Evolutionary conservation across 2,113 vertebrate genomes (phyloP), one percentile per base, ranked within the genome.

Genomic region (Macquaria ambigua): DNA sequence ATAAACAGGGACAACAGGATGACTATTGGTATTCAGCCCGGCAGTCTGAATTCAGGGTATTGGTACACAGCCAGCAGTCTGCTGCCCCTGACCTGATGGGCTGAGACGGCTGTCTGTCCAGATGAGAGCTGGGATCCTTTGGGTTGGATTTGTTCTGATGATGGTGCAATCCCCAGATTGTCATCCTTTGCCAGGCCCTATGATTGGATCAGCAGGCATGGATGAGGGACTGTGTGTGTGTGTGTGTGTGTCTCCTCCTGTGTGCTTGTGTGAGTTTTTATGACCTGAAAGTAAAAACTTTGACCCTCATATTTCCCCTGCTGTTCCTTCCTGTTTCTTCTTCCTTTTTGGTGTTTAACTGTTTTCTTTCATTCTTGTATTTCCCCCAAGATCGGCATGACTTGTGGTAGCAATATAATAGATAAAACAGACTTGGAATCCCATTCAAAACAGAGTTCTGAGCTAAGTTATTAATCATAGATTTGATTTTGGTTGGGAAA

Each of bases 111-210:
- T 84, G 84, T 86, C 52, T 73, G 87, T 82, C 76, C 81, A 74
- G 28, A 85, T 80, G 72, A 90, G 77, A 79, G 72, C 79, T 46
- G 18, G 68, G 25, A 86, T 89, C 76, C 84, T 87, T 75, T 79
- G 88, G 62, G 53, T 59, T 82, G 77, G 74, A 84, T 87, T 85
- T 79, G 74, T 76, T 81, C 76, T 79, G 90, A 87, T 87, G 86
- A 89, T 37, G 23, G 53, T 61, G 84, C 68, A 76, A 79, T 87
- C 79, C 71, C 84, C 53, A 81, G 74, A 85, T 81, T 81, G 69
- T 82, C 66, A 74, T 70, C 58, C 39, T 70, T 2, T 67, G 53
- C 86, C 83, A 79, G 77, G 62, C 53, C 10, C 66, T 69, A 23
- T 83, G 86, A 88, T 74, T 86, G 56, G 76, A 81, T 79, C 66